Base-by-base conservation (phyloP, 1,140 invertebrate species). In the Diabrotica undecimpunctata region DNA sequence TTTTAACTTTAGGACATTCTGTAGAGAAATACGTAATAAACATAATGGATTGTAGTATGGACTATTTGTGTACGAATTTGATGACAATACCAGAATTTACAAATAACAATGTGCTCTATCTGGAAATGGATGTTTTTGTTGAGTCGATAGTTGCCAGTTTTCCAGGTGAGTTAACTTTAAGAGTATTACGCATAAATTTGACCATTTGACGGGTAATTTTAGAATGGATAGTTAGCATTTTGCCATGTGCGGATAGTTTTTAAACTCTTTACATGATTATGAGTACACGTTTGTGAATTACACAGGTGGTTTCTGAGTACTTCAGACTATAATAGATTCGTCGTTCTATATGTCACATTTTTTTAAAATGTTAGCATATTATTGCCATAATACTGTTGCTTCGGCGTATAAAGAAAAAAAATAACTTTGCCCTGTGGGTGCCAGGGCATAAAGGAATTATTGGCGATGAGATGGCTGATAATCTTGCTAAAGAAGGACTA, bases 101-200 rank as follows among this genome's bases (percentile, higher is more conserved):
- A 5, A 67, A 72, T 58, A 57, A 66, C 37, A 59, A 68, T 12
- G 65, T 68, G 6, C 58, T 73, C 9, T 56, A 56, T 12, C 66
- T 77, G 62, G 72, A 74, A 13, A 60, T 77, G 5, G 72, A 75
- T 38, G 67, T 68, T 13, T 74, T 70, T 54, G 56, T 75, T 65
- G 59, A 62, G 12, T 39, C 59, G 39, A 60, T 75, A 37, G 54
- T 68, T 9, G 64, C 41, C 46, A 62, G 60, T 37, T 36, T 72
- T 57, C 68, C 66, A 72, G 71, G 75, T 75, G 62, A 67, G 60
- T 63, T 39, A 12, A 14, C 11, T 25, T 25, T 54, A 14, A 25
- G 25, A 1, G 25, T 25, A 7, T 53, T 53, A 11, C 7, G 0
- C n/a, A n/a, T n/a, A n/a, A 8, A 52, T 8, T 52, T 52, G 13